Evolutionary conservation across 2,888 invertebrate species (phyloP), one percentile per base, ranked within the genome.

Genomic region (Ceraclea dissimilis): DNA sequence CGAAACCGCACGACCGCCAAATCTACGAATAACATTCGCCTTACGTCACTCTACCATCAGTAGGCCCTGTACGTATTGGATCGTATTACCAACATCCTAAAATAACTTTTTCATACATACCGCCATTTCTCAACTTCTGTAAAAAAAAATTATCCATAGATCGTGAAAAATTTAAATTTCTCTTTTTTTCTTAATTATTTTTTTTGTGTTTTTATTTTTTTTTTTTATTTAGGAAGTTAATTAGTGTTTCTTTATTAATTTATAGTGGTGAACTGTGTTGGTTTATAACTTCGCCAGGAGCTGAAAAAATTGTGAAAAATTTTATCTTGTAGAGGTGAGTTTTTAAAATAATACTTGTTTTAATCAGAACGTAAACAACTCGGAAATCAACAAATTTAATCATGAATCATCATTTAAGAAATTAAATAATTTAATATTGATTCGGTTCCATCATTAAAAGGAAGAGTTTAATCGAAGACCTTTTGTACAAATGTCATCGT

Each of bases 21-120:
- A 47, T 22, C 34, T 18, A 34, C 39, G 39, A 39, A 13, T 26
- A 26, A 31, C 56, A 39, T 22, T 51, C 51, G n/a, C 33, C 57
- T 56, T 59, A 43, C 59, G 56, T 59, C 59, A 53, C 52, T 48
- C 54, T 46, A 54, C 55, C 54, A 54, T 54, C 47, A 20, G 52
- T 56, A 52, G 52, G 22, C 50, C 48, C 52, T 34, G 52, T 52
- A 54, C 51, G 60, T 57, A 39, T 39, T 39, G 39, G 39, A 60
- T 60, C 60, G 57, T 53, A 57, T 60, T 60, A 60, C 60, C 58
- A 55, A 52, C 58, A 39, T 60, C 60, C 54, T 55, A 60, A 60
- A 60, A 60, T 60, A 60, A 49, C 50, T 39, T 51, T 49, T 55
- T 43, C 53, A 48, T 46, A 49, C 54, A 48, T 49, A 49, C 58